These are phyloP conservation scores for Drosophila mauritiana DNA, from an alignment of 1,140 invertebrate species.

Conservation along the genomic window DNA sequence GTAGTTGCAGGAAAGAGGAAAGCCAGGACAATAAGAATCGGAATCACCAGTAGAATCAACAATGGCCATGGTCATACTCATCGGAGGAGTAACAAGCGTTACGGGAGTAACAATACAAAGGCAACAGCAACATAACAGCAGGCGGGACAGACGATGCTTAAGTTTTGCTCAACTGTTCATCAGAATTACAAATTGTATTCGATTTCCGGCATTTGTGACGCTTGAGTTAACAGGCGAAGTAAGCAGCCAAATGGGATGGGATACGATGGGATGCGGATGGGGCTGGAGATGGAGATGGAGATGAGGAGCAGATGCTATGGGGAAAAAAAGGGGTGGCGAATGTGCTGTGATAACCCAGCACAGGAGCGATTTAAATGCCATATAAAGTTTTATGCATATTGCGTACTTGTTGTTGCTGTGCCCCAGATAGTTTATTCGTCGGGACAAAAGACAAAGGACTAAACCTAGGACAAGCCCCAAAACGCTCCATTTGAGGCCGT, in stretches of 20 bases:
- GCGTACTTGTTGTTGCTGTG: conserved; percentile 69
- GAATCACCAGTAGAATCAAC: conserved; percentile 50
- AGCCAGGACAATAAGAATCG: conserved; percentile 52
- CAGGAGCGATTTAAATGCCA: conserved; percentile 72
- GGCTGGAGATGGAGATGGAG: no score
- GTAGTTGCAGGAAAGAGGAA: conserved; percentile 54
- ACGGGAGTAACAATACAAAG: conserved; percentile 5
- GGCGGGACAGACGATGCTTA: conserved; percentile 53
- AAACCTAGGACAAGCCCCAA: conserved; percentile 35
- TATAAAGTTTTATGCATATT: conserved; percentile 82
- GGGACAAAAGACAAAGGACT: conserved; percentile 24
- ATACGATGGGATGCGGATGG: background rate
- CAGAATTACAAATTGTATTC: conserved; percentile 84
- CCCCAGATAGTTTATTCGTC: conserved; percentile 54
- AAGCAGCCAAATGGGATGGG: conserved; percentile 56
- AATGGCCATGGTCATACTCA: conserved; percentile 25
- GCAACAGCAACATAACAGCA: conserved; percentile 24
- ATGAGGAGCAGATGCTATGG: conserved; percentile 6
- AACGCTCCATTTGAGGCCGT: conserved; percentile 67
- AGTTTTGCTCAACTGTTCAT: conserved; percentile 79
- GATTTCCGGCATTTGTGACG: conserved; percentile 84
- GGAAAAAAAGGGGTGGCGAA: background rate
- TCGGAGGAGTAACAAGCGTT: conserved; percentile 20
- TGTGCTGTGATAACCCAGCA: conserved; percentile 30
- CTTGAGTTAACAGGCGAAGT: conserved; percentile 80